Conservation (phyloP, 2,888 invertebrate genomes). For the Trichacis sp. region DNA sequence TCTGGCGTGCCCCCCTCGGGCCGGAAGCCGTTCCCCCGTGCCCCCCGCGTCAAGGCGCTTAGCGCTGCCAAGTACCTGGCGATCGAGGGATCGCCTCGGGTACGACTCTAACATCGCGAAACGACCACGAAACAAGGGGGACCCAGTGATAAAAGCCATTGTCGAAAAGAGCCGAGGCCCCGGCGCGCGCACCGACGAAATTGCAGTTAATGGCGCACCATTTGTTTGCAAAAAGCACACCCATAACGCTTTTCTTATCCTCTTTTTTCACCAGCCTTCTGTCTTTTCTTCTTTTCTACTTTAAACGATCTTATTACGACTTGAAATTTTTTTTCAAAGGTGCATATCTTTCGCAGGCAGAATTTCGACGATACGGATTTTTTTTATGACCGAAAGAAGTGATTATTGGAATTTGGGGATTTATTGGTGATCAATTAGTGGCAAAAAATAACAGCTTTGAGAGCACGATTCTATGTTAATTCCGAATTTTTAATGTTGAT, state of each 20-base stretch:
- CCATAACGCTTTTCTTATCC: conserved; percentile 12
- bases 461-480: too few species aligned
- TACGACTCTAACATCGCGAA: conserved; percentile 49
- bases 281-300: conserved; percentile 18
- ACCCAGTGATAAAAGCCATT: conserved; percentile 35
- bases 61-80: conserved; percentile 67
- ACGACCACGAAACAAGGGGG: conserved; percentile 53
- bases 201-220: conserved; percentile 64
- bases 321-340: neutral
- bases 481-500: too few species aligned
- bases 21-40: conserved; percentile 52
- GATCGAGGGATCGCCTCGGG: conserved; percentile 65
- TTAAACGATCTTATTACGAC: neutral
- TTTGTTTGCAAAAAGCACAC: conserved; percentile 48
- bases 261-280: conserved; percentile 1
- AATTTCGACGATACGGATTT: too few species aligned
- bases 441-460: too few species aligned
- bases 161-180: conserved; percentile 47
- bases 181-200: conserved; percentile 54
- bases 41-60: conserved; percentile 65
- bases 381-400: too few species aligned
- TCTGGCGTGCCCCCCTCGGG: conserved; percentile 53
- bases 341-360: too few species aligned
- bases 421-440: too few species aligned
- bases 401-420: too few species aligned